Evolutionary conservation across 2,888 invertebrate species (phyloP), one percentile per base, ranked within the genome.

Genomic region (Macrosoma leucophasiata): DNA sequence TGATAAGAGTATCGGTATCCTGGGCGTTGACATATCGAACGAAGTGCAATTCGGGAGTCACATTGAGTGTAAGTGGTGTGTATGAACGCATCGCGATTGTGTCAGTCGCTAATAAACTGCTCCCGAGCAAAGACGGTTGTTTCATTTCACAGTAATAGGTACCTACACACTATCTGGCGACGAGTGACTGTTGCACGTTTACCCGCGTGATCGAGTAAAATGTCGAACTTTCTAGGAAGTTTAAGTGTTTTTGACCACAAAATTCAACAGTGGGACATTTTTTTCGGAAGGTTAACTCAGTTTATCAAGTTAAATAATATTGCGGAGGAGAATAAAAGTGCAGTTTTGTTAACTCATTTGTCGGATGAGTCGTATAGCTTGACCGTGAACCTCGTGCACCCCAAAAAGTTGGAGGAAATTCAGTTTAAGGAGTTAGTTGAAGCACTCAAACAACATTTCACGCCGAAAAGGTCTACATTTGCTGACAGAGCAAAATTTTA

Each of bases 401-500:
- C 41, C 11, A 15, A 21, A 3, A 18, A 29, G 2, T 5, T 36
- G 7, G 36, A 38, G 13, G 14, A 13, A 1, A 8, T 22, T 3
- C 4, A 8, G 2, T 38, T 26, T 17, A 17, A 15, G 3, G 30
- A 39, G 24, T 20, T 39, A 8, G 23, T 39, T 0, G 2, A 13
- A 15, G 3, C 23, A 30, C 30, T 39, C 28, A n/a, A 34, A 12
- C 6, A 13, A 3, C 39, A 39, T 23, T 37, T 43, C 18, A 31
- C 10, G 9, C 34, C 43, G 15, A 43, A 30, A 18, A 9, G 26
- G 21, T 34, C 35, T 15, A 37, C 46, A 2, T 51, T 41, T 29
- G 44, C 37, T 3, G 46, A 52, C 7, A 35, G 36, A 13, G 39
- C 38, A 7, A 46, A 39, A 9, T 50, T 52, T 15, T 48, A 48